A percentile compares a stretch with the other conserved stretches of the same genome.
These are phyloP conservation scores for Cybosia mesomella DNA, from an alignment of 2,888 invertebrate species.

Conservation along the genomic window DNA sequence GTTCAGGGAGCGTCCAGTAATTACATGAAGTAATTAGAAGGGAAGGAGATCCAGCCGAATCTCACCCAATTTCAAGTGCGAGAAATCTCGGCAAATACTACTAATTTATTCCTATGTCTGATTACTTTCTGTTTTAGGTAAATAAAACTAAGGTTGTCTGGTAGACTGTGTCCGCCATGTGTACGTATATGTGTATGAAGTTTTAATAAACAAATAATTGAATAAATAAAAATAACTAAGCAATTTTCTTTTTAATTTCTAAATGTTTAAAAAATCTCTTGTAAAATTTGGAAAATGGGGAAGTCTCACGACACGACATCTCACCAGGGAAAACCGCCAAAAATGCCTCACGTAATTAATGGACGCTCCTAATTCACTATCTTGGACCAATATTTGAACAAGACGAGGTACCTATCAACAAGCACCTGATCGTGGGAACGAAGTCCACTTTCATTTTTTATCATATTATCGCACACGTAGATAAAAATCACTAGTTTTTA, in stretches of 20 bases:
- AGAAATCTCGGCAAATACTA: background rate
- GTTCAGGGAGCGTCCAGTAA: conserved; percentile 2
- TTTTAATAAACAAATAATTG: no score
- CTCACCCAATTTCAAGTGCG: background rate
- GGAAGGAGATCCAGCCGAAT: background rate
- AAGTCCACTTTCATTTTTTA: conserved; percentile 59
- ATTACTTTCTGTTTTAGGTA: no score
- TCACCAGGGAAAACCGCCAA: background rate
- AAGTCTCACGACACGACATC: background rate
- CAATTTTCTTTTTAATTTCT: no score
- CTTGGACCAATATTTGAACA: conserved; percentile 65
- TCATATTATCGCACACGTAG: conserved; percentile 45
- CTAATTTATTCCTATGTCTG: background rate
- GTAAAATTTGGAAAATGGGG: background rate
- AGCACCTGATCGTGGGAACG: conserved; percentile 74
- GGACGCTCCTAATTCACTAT: conserved; percentile 8
- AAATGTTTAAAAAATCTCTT: no score
- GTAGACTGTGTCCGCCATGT: no score
- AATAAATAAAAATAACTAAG: no score
- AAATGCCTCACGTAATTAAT: background rate
- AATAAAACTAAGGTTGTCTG: no score
- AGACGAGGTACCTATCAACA: conserved; percentile 48
- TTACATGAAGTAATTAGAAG: background rate
- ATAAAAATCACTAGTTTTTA: conserved; percentile 19
- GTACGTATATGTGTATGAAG: no score